Percentiles rank a stretch among this genome's conserved stretches.
phyloP scores from a whole-genome alignment of 2,888 invertebrate species.

The Boloria euphrosyne region DNA sequence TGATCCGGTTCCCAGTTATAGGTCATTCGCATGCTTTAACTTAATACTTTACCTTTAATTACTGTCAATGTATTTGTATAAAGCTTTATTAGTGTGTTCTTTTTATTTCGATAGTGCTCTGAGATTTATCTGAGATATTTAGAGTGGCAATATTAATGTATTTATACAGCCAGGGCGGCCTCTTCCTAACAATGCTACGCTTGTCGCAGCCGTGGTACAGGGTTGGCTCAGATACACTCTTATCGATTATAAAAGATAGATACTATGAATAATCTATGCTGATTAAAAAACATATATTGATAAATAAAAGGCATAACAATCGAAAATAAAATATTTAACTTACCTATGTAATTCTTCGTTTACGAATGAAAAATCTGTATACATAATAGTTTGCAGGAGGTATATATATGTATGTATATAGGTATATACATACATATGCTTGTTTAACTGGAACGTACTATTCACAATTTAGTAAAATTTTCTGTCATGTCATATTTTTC shows the following conservation, averaged over 20 bases:
- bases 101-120: slow-evolving; percentile 10
- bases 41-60: not conserved
- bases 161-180: slow-evolving; percentile 80
- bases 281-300: no score
- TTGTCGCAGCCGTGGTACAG: slow-evolving; percentile 71
- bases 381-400: not conserved
- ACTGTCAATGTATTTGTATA: slow-evolving; percentile 13
- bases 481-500: no score
- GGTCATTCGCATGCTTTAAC: slow-evolving; percentile 24
- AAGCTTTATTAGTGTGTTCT: not conserved
- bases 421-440: no score
- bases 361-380: not conserved
- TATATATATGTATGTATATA: no score
- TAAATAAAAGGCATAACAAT: no score
- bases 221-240: slow-evolving; percentile 53
- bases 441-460: no score
- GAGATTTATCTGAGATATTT: slow-evolving; percentile 57
- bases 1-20: slow-evolving; percentile 47
- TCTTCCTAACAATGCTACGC: slow-evolving; percentile 79
- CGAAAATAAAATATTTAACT: not conserved
- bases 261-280: no score
- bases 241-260: no score
- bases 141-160: slow-evolving; percentile 82
- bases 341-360: not conserved
- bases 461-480: no score